Conservation (phyloP, 2,113 vertebrate genomes). For the Etheostoma spectabile region DNA sequence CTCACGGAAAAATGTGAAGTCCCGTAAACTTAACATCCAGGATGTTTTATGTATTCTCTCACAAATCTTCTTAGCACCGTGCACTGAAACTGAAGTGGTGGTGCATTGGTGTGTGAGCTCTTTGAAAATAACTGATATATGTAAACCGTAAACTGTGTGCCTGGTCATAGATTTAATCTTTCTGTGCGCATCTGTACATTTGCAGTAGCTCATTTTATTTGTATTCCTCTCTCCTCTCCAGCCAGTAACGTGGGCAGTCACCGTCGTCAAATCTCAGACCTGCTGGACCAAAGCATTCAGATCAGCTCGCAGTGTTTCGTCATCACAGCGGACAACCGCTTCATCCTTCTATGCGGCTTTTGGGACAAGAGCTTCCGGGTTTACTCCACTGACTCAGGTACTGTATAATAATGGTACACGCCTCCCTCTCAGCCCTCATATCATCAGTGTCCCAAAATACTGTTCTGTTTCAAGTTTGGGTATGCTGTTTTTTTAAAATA, state of each 20-base stretch:
- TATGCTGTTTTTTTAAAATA: neutral
- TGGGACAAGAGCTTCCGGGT: constrained; percentile 99
- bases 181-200: constrained; percentile 23
- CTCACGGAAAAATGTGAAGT: constrained; percentile 60
- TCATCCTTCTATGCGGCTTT: constrained; percentile 96
- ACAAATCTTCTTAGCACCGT: constrained; percentile 59
- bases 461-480: neutral
- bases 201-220: neutral
- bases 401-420: neutral
- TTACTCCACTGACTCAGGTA: constrained; percentile 97
- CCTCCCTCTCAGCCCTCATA: neutral
- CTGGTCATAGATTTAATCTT: constrained; percentile 1
- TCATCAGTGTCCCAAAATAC: neutral
- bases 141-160: constrained; percentile 7
- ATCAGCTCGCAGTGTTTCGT: constrained; percentile 96
- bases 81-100: constrained; percentile 30
- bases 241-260: constrained; percentile 91
- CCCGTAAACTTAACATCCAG: constrained; percentile 61
- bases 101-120: constrained; percentile 26
- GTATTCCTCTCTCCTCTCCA: constrained; percentile 62
- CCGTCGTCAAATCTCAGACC: constrained; percentile 95
- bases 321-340: constrained; percentile 96
- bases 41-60: constrained; percentile 69
- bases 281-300: constrained; percentile 97
- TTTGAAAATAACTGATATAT: constrained; percentile 21